Evolutionary conservation across 2,797 vertebrate species (phyloP), one percentile per base, ranked within the genome.

Genomic region (Decapterus maruadsi): DNA sequence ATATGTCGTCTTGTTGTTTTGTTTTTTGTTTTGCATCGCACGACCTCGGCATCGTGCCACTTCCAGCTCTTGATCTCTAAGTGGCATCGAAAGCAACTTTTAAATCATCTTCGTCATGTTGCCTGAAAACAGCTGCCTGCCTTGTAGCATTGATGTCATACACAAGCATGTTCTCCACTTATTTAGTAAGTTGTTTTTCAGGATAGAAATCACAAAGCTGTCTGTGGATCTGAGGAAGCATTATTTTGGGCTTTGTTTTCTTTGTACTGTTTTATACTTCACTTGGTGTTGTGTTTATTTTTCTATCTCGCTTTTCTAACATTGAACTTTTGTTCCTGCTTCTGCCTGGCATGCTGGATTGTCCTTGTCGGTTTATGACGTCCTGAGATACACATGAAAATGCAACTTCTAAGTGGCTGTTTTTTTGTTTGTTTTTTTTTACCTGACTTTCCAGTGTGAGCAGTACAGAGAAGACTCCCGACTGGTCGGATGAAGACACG

Each of bases 401-500:
- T 4, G 2, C 11, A 1, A 46, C 57, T 72, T 75, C 22, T 78
- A 71, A 85, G 26, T 13, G 20, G 1, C 26, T 62, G 0, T 66
- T 19, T 78, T 26, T 26, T 26, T 26, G 26, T 26, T 26, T 64
- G 51, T 85, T 83, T 36, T 64, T 53, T 85, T 83, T 36, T 36
- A 36, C 34, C 12, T 90, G 67, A 89, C 29, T 42, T 63, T 93
- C 84, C 91, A 98, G 97, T 11, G 94, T 95, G 67, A 95, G 95
- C 95, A 97, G 96, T 77, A 93, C 84, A n/a, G 96, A 98, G 89
- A 99, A 97, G 92, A 95, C 94, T 54, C 94, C 95, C 59, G 97
- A 98, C 45, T 98, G 95, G 95, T 99, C 98, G 0, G 98, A 99
- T 4, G 97, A 99, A 20, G 98, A 99, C 76, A 92, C 95, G 0